A percentile compares a stretch with the other conserved stretches of the same genome.
Evolutionary conservation across 2,113 vertebrate genomes (phyloP).

Genomic region (Notothenia rossii): DNA sequence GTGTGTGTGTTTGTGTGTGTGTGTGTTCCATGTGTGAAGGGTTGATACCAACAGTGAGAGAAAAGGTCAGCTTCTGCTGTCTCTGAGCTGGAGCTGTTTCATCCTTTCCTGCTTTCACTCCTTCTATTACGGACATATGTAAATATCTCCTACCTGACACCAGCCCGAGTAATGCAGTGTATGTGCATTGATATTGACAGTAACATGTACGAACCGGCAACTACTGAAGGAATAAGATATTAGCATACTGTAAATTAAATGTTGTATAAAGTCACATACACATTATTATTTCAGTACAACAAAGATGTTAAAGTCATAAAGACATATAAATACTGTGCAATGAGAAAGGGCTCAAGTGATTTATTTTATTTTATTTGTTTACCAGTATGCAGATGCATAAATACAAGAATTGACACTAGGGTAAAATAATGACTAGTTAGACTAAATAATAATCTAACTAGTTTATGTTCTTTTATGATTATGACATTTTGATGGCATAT

Average conservation of each 20-base stretch:
- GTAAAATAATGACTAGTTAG: neutral
- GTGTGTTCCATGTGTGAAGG: conserved; percentile 34
- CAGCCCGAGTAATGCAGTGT: conserved; percentile 2
- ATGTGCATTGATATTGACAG: neutral
- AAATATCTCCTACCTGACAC: conserved; percentile 52
- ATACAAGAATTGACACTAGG: neutral
- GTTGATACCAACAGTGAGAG: conserved; percentile 56
- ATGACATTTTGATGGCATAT: too few species aligned
- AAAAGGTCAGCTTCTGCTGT: conserved; percentile 71
- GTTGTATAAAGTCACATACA: neutral
- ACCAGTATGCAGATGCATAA: neutral
- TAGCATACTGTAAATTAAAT: neutral
- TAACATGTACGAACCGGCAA: conserved; percentile 30
- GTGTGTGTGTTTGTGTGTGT: conserved; percentile 5
- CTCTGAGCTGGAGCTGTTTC: conserved; percentile 43
- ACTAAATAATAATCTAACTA: neutral
- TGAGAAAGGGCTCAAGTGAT: neutral
- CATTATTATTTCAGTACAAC: neutral
- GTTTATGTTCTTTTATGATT: neutral
- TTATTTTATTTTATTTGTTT: neutral
- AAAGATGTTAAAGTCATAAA: neutral
- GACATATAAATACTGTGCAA: neutral
- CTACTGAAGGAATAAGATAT: neutral
- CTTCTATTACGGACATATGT: conserved; percentile 46
- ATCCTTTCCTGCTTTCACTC: conserved; percentile 33